phyloP scores from a whole-genome alignment of 1,140 invertebrate genomes.

The Drosophila takahashii region DNA sequence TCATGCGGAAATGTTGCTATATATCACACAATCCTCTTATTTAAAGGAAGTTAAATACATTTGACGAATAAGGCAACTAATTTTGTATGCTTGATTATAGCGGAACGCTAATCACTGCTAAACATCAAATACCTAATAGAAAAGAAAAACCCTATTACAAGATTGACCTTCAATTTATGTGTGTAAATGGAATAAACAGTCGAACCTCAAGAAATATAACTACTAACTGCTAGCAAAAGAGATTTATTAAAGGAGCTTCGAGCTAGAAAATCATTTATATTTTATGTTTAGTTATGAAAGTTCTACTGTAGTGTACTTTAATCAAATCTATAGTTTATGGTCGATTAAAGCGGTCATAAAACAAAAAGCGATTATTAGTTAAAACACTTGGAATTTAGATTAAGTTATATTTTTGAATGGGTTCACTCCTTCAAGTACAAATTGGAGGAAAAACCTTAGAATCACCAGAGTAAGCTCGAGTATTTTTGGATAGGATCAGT shows the following conservation, averaged over 20 bases:
- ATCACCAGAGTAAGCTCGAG: slow-evolving; percentile 1
- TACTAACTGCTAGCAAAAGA: neutral
- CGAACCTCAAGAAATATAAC: neutral
- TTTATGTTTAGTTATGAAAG: neutral
- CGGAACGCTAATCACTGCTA: neutral
- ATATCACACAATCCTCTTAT: neutral
- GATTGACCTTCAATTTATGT: neutral
- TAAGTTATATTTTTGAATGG: neutral
- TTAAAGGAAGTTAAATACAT: neutral
- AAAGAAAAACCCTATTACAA: neutral
- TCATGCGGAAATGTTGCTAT: neutral
- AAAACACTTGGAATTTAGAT: neutral
- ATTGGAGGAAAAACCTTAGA: neutral
- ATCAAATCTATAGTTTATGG: neutral
- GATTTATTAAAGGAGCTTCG: neutral
- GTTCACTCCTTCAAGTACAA: too few species aligned
- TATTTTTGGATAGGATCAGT: slow-evolving; percentile 1
- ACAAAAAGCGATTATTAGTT: neutral
- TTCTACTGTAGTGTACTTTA: neutral
- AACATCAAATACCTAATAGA: neutral
- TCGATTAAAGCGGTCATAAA: neutral
- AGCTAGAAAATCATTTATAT: neutral
- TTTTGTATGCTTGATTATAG: neutral
- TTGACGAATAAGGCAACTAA: neutral
- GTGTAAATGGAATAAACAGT: neutral